Evolutionary conservation across 92 coral and sea anemone species (phyloP), one percentile per base, ranked within the genome.

Genomic region (Bergia puertoricense): DNA sequence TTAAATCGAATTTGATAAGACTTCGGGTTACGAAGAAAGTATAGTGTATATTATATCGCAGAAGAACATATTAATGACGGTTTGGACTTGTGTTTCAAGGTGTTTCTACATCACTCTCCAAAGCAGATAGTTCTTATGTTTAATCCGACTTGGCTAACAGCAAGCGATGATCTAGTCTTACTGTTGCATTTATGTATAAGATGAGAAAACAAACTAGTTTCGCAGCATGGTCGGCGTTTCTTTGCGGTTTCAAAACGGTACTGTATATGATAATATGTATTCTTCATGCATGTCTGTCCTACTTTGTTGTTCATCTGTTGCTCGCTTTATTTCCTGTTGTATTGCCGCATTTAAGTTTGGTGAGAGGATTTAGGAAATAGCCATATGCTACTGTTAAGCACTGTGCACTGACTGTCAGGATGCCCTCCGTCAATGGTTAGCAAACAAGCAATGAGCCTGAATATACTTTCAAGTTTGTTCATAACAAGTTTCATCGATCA

Each of bases 371-470:
- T 30, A 40, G 80, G 50, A 22, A 13, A 43, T 0, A 54, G 30
- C 37, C 30, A 15, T 6, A 76, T 76, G 54, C 48, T 75, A 15
- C 36, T 37, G 15, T 37, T 74, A 43, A 38, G 77, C 40, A 18
- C 30, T 62, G 68, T 16, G 22, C 68, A 62, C 38, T 41, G 50
- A 76, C 80, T 3, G 16, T 41, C n/a, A 5, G 11, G 15, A 42
- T 15, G 80, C 80, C 18, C 54, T 43, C 80, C 8, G 30, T 76
- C 80, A 76, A 76, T 76, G 80, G 80, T 76, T 76, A 42, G 80
- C 14, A 76, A 76, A 76, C 48, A 76, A 36, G 3, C 50, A 40
- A 4, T 15, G 22, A 72, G 76, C 76, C 43, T 18, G 36, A 74
- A 74, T 62, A 16, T 62, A 62, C 69, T 62, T 18, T 62, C 7